These are phyloP conservation scores for Blennius ocellaris DNA, from an alignment of 2,113 vertebrate species.

Conservation along the genomic window DNA sequence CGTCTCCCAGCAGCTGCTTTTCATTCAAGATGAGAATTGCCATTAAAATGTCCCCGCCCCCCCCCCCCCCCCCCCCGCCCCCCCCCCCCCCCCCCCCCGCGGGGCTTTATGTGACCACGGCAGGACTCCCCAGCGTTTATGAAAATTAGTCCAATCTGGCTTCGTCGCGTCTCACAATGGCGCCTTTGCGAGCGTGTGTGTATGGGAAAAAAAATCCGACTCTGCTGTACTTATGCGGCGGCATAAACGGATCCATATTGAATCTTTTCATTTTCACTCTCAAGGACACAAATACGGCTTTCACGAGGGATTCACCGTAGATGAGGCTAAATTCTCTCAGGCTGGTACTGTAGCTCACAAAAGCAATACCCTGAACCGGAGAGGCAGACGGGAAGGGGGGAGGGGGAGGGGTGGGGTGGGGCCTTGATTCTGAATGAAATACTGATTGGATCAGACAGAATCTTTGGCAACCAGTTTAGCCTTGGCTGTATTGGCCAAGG, in stretches of 20 bases:
- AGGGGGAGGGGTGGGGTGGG: slow-evolving; percentile 33
- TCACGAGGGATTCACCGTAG: slow-evolving; percentile 14
- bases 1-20: too few relatives aligned
- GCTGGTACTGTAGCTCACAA: slow-evolving; percentile 15
- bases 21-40: too few relatives aligned
- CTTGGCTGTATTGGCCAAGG: slow-evolving; percentile 61
- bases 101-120: slow-evolving; percentile 1
- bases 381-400: background rate
- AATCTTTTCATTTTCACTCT: slow-evolving; percentile 60
- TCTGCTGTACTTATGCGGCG: slow-evolving; percentile 10
- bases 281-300: slow-evolving; percentile 45
- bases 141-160: slow-evolving; percentile 26
- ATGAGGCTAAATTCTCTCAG: slow-evolving; percentile 36
- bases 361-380: slow-evolving; percentile 22
- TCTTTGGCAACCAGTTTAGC: slow-evolving; percentile 63
- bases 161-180: slow-evolving; percentile 33
- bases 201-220: slow-evolving; percentile 41
- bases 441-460: slow-evolving; percentile 63
- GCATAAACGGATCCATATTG: slow-evolving; percentile 59
- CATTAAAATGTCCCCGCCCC: too few relatives aligned
- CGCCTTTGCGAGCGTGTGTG: slow-evolving; percentile 9
- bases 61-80: too few relatives aligned
- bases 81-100: too few relatives aligned
- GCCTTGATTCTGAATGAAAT: slow-evolving; percentile 49
- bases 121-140: slow-evolving; percentile 1